Conservation (phyloP, 92 coral and sea anemone genomes). For the Phenganax stokvisi region DNA sequence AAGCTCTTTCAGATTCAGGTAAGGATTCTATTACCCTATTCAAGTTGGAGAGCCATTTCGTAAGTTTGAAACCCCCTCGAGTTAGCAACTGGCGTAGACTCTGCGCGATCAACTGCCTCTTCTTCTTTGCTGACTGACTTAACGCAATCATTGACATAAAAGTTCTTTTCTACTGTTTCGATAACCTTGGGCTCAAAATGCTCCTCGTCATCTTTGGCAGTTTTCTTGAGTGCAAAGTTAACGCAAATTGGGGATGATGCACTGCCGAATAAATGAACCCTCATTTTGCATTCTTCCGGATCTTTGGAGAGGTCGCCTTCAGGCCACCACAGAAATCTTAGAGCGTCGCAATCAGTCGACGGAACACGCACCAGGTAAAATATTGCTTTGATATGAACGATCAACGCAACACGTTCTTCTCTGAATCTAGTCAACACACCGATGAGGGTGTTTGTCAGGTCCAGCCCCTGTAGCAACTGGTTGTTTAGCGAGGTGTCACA, state of each 20-base stretch:
- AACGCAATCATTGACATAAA: conserved; percentile 38
- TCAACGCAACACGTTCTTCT: conserved; percentile 7
- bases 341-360: conserved; percentile 19
- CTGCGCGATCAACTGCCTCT: conserved; percentile 11
- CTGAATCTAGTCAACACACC: conserved; percentile 32
- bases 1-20: neutral
- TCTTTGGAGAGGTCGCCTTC: conserved; percentile 31
- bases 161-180: conserved; percentile 17
- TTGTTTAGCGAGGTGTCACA: conserved; percentile 52
- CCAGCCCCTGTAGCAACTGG: conserved; percentile 57
- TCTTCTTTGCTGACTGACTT: conserved; percentile 1
- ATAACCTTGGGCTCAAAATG: conserved; percentile 13
- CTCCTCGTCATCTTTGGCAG: conserved; percentile 31
- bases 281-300: conserved; percentile 35
- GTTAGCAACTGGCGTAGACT: conserved; percentile 31
- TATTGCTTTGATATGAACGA: conserved; percentile 41
- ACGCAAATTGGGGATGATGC: conserved; percentile 2
- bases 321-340: conserved; percentile 48
- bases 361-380: conserved; percentile 44
- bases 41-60: conserved; percentile 25
- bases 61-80: conserved; percentile 17
- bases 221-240: conserved; percentile 19
- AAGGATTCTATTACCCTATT: neutral
- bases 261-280: conserved; percentile 24
- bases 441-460: conserved; percentile 33